Evolutionary conservation across 2,797 vertebrate species (phyloP).

Genomic region (Enteromius viviparus): DNA sequence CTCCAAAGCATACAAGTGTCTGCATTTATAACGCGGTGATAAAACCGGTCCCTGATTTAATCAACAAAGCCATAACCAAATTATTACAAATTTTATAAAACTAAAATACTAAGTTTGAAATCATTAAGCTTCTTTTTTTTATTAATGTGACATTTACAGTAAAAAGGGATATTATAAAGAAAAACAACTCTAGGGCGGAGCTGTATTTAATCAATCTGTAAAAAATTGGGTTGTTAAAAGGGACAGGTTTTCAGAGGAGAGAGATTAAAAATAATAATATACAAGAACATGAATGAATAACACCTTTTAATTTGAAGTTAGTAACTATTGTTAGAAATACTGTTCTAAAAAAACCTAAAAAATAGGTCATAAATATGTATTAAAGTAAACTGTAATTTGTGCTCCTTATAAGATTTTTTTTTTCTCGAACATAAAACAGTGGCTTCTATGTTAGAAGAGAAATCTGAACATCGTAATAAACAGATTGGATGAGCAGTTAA

Average conservation of each 20-base stretch:
- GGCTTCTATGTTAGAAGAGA: background rate
- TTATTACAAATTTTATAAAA: no score
- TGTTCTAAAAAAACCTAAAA: no score
- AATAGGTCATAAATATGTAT: background rate
- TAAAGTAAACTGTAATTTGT: background rate
- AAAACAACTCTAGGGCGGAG: background rate
- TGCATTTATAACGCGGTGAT: background rate
- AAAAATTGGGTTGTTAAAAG: background rate
- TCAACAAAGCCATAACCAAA: background rate
- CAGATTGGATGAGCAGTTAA: background rate
- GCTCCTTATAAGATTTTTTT: no score
- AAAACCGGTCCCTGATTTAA: background rate
- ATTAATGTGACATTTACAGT: background rate
- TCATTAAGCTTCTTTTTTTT: background rate
- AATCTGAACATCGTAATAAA: background rate
- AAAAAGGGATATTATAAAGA: background rate
- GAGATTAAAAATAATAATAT: background rate
- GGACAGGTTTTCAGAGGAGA: background rate
- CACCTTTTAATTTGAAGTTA: background rate
- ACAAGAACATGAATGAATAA: background rate
- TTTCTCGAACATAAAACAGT: background rate
- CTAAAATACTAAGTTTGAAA: no score
- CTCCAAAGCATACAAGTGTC: constrained; percentile 1
- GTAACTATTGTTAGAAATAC: background rate
- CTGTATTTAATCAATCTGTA: background rate